phyloP scores from a whole-genome alignment of 1,140 invertebrate genomes.

The Neoseiulus cucumeris region DNA sequence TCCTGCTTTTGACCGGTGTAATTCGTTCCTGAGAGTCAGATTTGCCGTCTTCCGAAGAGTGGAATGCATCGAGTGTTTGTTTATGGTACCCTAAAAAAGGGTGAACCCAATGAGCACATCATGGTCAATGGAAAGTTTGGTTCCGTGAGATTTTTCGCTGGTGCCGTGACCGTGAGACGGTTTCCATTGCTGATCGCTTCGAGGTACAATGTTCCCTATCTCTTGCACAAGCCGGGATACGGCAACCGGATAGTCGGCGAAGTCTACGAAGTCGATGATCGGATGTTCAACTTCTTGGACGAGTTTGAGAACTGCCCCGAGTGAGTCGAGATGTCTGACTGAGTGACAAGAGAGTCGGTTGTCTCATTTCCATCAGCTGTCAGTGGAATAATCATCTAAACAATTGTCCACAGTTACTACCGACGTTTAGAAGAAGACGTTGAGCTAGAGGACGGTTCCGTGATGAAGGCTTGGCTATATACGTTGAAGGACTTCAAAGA shows the following conservation, averaged over 20 bases:
- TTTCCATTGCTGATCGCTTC: constrained; percentile 72
- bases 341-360: no score
- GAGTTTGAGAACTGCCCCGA: constrained; percentile 65
- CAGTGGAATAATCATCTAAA: background rate
- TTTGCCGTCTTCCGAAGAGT: no score
- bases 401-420: background rate
- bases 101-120: constrained; percentile 59
- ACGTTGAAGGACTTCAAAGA: constrained; percentile 50
- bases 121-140: constrained; percentile 45
- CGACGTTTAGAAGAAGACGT: background rate
- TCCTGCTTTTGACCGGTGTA: no score
- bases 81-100: constrained; percentile 67
- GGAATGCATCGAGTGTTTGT: constrained; percentile 46
- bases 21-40: no score
- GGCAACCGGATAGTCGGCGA: constrained; percentile 50
- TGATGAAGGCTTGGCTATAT: constrained; percentile 49
- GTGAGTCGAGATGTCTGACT: constrained; percentile 29
- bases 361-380: no score
- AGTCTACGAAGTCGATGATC: constrained; percentile 61
- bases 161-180: constrained; percentile 43
- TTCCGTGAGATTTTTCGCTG: constrained; percentile 41
- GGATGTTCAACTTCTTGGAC: constrained; percentile 52
- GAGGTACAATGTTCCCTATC: constrained; percentile 67
- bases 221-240: constrained; percentile 43
- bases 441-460: background rate